Conservation (phyloP, 2,113 vertebrate genomes). For the Tychaedon coryphoeus region DNA sequence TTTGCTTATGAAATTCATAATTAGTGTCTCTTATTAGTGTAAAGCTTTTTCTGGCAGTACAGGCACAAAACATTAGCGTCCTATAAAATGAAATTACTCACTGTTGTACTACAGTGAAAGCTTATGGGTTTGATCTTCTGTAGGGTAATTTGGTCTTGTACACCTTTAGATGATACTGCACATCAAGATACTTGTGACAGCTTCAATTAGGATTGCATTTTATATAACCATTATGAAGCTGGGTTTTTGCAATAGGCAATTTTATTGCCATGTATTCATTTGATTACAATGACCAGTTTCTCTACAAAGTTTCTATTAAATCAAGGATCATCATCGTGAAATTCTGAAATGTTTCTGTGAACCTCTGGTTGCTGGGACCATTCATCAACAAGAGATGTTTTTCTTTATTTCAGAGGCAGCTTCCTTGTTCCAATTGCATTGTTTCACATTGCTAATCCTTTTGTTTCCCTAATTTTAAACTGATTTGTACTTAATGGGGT, state of each 20-base stretch:
- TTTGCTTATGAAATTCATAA: neutral
- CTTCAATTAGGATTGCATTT: neutral
- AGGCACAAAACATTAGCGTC: neutral
- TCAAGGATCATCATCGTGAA: neutral
- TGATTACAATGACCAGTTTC: neutral
- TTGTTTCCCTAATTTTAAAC: neutral
- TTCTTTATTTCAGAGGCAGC: neutral
- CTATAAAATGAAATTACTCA: neutral
- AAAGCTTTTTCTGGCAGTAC: neutral
- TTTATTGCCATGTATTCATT: neutral
- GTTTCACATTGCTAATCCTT: neutral
- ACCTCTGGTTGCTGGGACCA: neutral
- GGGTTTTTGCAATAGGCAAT: accelerated
- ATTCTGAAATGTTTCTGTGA: neutral
- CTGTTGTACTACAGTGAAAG: neutral
- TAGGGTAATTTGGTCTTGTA: neutral
- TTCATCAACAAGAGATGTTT: neutral
- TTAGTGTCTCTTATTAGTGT: neutral
- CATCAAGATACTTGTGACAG: neutral
- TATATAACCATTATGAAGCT: neutral
- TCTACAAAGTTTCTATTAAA: neutral
- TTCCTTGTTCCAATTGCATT: neutral
- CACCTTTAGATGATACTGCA: neutral
- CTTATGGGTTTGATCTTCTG: neutral
- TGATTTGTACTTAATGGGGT: neutral